A percentile compares a stretch with the other conserved stretches of the same genome.
Evolutionary conservation across 2,888 invertebrate genomes (phyloP).

Genomic region (Notodonta ziczac): DNA sequence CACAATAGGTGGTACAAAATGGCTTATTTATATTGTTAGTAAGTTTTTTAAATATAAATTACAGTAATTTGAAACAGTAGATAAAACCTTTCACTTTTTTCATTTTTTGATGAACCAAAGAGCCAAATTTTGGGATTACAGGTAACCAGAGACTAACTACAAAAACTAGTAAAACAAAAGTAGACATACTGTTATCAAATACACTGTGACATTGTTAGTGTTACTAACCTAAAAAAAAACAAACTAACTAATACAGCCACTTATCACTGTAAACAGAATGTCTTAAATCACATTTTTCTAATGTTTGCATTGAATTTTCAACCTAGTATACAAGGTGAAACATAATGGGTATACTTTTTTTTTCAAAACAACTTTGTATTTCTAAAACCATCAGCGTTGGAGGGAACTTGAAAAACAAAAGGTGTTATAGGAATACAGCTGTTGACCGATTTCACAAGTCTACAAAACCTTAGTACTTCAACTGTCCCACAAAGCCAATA

Average conservation of each 20-base stretch:
- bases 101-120: no score
- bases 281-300: constrained; percentile 5
- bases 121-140: no score
- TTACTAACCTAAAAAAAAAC: neutral
- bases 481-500: no score
- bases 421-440: no score
- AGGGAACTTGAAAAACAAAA: no score
- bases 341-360: no score
- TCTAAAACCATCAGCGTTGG: no score
- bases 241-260: constrained; percentile 25
- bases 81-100: neutral
- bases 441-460: no score
- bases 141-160: no score
- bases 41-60: neutral
- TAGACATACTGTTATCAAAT: neutral
- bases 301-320: constrained; percentile 1
- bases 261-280: constrained; percentile 14
- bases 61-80: neutral
- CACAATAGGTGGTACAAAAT: neutral
- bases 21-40: neutral
- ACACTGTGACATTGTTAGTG: constrained; percentile 1
- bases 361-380: no score
- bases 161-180: neutral
- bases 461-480: no score
- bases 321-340: no score